A percentile compares a stretch with the other conserved stretches of the same genome.
Evolutionary conservation across 2,797 vertebrate species (phyloP).

Genomic region (Protonibea diacanthus): DNA sequence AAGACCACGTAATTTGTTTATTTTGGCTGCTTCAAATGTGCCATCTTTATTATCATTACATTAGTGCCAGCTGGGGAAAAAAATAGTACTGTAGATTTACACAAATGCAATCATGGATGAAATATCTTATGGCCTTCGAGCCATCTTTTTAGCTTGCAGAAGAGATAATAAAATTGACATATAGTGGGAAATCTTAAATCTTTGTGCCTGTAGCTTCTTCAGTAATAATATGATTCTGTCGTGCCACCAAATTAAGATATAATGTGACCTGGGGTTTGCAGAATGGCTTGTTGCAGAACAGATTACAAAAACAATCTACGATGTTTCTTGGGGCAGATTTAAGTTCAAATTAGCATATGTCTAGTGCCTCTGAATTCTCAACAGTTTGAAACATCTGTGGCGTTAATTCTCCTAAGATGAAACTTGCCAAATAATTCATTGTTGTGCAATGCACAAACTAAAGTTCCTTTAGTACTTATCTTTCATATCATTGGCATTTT

Average conservation of each 20-base stretch:
- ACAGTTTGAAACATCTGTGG: slow-evolving; percentile 11
- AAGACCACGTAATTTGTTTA: slow-evolving; percentile 16
- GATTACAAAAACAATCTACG: slow-evolving; percentile 57
- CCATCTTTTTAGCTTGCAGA: slow-evolving; percentile 17
- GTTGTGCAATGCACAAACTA: neutral
- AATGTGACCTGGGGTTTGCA: slow-evolving; percentile 59
- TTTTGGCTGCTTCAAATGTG: neutral
- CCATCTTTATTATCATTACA: slow-evolving; percentile 12
- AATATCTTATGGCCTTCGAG: slow-evolving; percentile 26
- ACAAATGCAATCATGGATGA: slow-evolving; percentile 44
- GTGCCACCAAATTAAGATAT: slow-evolving; percentile 56
- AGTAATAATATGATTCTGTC: slow-evolving; percentile 48
- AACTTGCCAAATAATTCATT: slow-evolving; percentile 12
- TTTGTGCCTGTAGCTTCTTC: slow-evolving; percentile 23
- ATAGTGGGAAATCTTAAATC: slow-evolving; percentile 31
- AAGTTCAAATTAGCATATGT: slow-evolving; percentile 24
- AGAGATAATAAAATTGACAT: slow-evolving; percentile 40
- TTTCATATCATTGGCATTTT: slow-evolving; percentile 47
- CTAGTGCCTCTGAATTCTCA: neutral
- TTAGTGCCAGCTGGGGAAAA: slow-evolving; percentile 4
- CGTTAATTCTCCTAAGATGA: slow-evolving; percentile 5
- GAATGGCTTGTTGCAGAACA: slow-evolving; percentile 54
- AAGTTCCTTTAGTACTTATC: slow-evolving; percentile 25
- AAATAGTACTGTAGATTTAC: slow-evolving; percentile 10
- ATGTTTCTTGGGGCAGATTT: slow-evolving; percentile 51